These are phyloP conservation scores for Drosophila niveifrons DNA, from an alignment of 2,888 invertebrate species.

Conservation along the genomic window DNA sequence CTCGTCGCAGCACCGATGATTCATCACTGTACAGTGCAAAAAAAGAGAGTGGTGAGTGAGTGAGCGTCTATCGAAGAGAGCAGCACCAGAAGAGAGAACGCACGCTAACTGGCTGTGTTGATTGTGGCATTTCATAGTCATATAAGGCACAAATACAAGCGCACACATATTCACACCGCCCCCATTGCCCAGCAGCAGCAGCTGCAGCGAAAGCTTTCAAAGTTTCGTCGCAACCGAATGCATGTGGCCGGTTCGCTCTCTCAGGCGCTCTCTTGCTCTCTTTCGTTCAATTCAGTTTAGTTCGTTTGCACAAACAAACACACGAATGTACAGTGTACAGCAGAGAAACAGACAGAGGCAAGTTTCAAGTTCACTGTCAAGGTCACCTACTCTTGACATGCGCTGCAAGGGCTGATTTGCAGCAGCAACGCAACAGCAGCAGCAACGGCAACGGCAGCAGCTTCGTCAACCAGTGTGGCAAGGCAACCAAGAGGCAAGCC, in stretches of 20 bases:
- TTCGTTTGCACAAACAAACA: slow-evolving; percentile 32
- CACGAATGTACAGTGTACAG: slow-evolving; percentile 24
- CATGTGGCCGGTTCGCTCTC: slow-evolving; percentile 11
- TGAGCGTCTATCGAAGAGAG: background rate
- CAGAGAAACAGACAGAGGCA: slow-evolving; percentile 30
- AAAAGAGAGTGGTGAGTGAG: slow-evolving; percentile 17
- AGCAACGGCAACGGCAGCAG: background rate
- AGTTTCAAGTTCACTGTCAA: slow-evolving; percentile 93
- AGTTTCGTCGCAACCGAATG: slow-evolving; percentile 5
- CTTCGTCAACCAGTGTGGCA: slow-evolving; percentile 3
- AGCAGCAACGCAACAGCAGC: slow-evolving; percentile 23
- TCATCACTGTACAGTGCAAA: slow-evolving; percentile 43
- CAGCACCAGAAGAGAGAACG: slow-evolving; percentile 6
- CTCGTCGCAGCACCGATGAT: slow-evolving; percentile 47
- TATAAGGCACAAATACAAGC: slow-evolving; percentile 44
- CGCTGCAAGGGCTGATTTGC: slow-evolving; percentile 85
- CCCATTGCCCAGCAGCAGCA: slow-evolving; percentile 28
- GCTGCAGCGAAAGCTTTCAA: slow-evolving; percentile 39
- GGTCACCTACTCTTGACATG: slow-evolving; percentile 90
- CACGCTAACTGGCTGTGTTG: background rate
- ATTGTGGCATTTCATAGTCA: slow-evolving; percentile 22
- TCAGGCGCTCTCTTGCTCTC: slow-evolving; percentile 10
- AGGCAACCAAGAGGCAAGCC: background rate
- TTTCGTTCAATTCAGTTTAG: slow-evolving; percentile 30
- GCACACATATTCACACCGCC: slow-evolving; percentile 33